Evolutionary conservation across 2,888 invertebrate genomes (phyloP).

Genomic region (Drosophila setosimentum): DNA sequence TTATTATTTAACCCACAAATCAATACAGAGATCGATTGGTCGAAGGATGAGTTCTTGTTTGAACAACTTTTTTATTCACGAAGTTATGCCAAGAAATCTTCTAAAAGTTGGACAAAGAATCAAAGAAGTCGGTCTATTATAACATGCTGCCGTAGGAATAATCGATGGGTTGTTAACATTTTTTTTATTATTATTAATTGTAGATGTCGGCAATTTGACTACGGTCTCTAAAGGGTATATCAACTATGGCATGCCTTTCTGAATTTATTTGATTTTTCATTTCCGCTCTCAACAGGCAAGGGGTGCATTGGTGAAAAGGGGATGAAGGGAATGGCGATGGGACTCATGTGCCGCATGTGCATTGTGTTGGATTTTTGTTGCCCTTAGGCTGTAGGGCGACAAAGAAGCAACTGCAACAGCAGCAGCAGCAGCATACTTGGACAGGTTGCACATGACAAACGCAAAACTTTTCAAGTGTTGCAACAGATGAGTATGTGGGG

Average conservation of each 20-base stretch:
- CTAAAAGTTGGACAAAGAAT: no score
- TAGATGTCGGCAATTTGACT: neutral
- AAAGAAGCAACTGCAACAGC: slow-evolving; percentile 26
- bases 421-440: slow-evolving; percentile 56
- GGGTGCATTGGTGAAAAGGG: neutral
- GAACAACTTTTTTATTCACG: no score
- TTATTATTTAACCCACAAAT: no score
- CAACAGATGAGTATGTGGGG: slow-evolving; percentile 15
- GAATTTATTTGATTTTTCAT: slow-evolving; percentile 75
- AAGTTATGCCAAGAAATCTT: no score
- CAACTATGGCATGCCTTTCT: slow-evolving; percentile 5
- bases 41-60: no score
- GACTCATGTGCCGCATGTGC: slow-evolving; percentile 64
- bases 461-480: slow-evolving; percentile 71
- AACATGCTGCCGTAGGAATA: neutral
- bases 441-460: slow-evolving; percentile 77
- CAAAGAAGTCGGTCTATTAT: neutral
- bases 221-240: neutral
- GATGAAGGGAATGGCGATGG: neutral
- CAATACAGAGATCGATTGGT: no score
- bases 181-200: neutral
- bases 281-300: slow-evolving; percentile 55
- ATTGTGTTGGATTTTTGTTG: slow-evolving; percentile 74
- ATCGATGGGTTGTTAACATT: neutral
- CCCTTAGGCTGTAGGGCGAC: slow-evolving; percentile 66